These are phyloP conservation scores for Biston stratarius DNA, from an alignment of 2,888 invertebrate species.

Conservation along the genomic window DNA sequence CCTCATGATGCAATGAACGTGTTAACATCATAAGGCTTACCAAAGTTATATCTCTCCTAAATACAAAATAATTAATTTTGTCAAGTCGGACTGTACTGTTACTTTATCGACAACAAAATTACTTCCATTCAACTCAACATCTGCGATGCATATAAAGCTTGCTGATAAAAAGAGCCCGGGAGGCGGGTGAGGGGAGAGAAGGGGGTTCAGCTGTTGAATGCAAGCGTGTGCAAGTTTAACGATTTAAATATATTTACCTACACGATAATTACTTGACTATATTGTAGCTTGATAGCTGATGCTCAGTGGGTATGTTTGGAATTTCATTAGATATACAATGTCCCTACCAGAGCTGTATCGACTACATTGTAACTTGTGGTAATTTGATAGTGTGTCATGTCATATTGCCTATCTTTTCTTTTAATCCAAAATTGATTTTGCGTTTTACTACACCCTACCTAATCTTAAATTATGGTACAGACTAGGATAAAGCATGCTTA, in stretches of 20 bases:
- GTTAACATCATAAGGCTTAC: too few species aligned
- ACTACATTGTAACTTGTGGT: background rate
- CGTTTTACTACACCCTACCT: too few species aligned
- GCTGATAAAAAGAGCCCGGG: conserved; percentile 17
- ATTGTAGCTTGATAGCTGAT: conserved; percentile 13
- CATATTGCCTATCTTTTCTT: too few species aligned
- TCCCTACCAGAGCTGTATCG: background rate
- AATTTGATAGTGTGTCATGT: background rate
- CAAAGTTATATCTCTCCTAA: too few species aligned
- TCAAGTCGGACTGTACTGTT: too few species aligned
- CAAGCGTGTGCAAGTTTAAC: conserved; percentile 19
- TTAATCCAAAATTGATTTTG: too few species aligned
- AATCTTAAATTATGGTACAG: too few species aligned
- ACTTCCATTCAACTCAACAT: conserved; percentile 6
- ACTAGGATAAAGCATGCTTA: too few species aligned
- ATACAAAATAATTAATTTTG: too few species aligned
- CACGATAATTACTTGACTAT: conserved; percentile 11
- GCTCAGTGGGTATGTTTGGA: conserved; percentile 9
- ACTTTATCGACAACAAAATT: background rate
- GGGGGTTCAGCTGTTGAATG: conserved; percentile 20
- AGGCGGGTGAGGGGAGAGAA: conserved; percentile 1
- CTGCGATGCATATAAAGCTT: conserved; percentile 7
- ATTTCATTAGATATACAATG: conserved; percentile 25
- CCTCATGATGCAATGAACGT: too few species aligned
- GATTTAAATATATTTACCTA: conserved; percentile 20